Evolutionary conservation across 2,113 vertebrate species (phyloP).

Genomic region (Agelaius phoeniceus): DNA sequence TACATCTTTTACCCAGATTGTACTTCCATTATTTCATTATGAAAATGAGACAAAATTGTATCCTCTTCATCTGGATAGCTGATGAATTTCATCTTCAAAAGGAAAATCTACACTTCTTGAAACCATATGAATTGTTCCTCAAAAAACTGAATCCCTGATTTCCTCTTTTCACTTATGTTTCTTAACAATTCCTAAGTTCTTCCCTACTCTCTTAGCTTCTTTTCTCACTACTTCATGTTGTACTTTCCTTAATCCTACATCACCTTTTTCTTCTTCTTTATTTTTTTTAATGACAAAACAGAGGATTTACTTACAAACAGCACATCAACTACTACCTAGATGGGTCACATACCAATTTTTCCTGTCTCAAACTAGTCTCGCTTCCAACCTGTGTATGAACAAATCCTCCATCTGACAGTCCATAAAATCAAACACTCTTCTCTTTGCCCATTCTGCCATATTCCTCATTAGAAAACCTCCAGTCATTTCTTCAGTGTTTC

Average conservation of each 20-base stretch:
- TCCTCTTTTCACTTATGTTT: neutral
- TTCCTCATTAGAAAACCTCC: neutral
- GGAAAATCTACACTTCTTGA: slow-evolving; percentile 28
- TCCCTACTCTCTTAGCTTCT: neutral
- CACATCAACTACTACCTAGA: neutral
- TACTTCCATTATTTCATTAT: neutral
- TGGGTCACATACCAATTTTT: fast-evolving
- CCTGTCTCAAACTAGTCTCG: neutral
- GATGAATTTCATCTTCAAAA: slow-evolving; percentile 45
- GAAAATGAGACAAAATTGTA: neutral
- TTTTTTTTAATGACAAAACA: neutral
- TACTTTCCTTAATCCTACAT: neutral
- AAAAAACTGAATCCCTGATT: neutral
- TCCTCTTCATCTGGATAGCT: slow-evolving; percentile 43
- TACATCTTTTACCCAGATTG: neutral
- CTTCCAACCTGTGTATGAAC: neutral
- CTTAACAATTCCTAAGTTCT: neutral
- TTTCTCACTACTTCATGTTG: neutral
- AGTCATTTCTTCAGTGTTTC: neutral
- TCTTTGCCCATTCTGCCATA: neutral
- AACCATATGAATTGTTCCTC: slow-evolving; percentile 21
- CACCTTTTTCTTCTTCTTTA: neutral
- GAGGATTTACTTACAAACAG: neutral
- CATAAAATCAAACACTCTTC: neutral
- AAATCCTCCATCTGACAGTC: neutral